Evolutionary conservation across 2,113 vertebrate genomes (phyloP), one percentile per base, ranked within the genome.

Genomic region (Anarrhichthys ocellatus): DNA sequence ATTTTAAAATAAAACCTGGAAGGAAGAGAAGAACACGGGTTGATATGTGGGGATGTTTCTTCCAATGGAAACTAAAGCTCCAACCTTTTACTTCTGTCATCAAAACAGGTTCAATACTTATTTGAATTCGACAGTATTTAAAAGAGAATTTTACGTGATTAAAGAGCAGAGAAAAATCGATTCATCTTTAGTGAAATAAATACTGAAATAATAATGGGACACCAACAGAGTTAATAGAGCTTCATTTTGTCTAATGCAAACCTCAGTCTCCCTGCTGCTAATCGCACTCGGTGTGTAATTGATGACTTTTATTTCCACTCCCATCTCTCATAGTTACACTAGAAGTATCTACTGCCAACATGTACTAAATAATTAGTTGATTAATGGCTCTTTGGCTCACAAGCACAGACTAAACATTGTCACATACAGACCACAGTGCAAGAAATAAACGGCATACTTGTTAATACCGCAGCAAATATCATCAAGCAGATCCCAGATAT

Each of bases 251-350:
- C 56, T 44, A 70, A 85, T 81, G 80, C 18, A 8, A 82, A 73
- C 71, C 59, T 68, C 44, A 38, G 76, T 70, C 68, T 71, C 34
- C 68, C 20, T 68, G 73, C 73, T 78, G 83, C 34, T 38, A 20
- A 72, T 71, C 0, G 32, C 11, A 24, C 56, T 66, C 3, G 72
- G 56, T 62, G 52, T 62, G 48, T 80, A 80, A 84, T 52, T 80
- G 46, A 71, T 63, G 64, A 58, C 29, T 67, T 81, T 81, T 82
- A 58, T 82, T 76, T 79, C 50, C 58, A 74, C 62, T 68, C 54
- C 29, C 44, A 76, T 88, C 78, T 73, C 27, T 86, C 78, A 81
- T 70, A 62, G 36, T 81, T 86, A 76, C 56, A 80, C 22, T 44
- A 62, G 38, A 83, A 79, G 56, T 54, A 62, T 78, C 50, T 40